These are phyloP conservation scores for Drosophila sucinea DNA, from an alignment of 1,140 invertebrate genomes.

Conservation along the genomic window DNA sequence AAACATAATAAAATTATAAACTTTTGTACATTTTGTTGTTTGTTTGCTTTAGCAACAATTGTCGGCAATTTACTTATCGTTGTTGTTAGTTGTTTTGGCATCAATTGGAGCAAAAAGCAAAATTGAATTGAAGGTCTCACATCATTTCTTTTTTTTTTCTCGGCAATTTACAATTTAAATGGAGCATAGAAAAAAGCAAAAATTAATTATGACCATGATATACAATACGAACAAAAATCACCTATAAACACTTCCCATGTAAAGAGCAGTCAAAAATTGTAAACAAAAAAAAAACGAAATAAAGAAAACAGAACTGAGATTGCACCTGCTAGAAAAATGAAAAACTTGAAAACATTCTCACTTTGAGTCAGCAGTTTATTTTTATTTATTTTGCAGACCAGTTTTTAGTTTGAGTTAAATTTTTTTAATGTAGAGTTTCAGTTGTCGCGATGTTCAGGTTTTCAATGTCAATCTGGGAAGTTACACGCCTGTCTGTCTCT, in stretches of 20 bases:
- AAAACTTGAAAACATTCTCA: slow-evolving; percentile 16
- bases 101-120: slow-evolving; percentile 27
- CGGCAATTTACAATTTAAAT: slow-evolving; percentile 52
- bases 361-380: slow-evolving; percentile 17
- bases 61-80: slow-evolving; percentile 63
- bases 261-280: slow-evolving; percentile 11
- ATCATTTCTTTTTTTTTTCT: slow-evolving; percentile 25
- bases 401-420: slow-evolving; percentile 31
- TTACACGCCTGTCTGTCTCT: slow-evolving; percentile 52
- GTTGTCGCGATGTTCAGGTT: slow-evolving; percentile 33
- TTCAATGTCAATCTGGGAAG: slow-evolving; percentile 70
- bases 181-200: slow-evolving; percentile 29
- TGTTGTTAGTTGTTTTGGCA: slow-evolving; percentile 43
- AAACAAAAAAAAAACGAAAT: neutral
- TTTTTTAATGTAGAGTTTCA: slow-evolving; percentile 42
- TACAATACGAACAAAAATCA: neutral
- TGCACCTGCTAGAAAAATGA: slow-evolving; percentile 13
- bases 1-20: slow-evolving; percentile 15
- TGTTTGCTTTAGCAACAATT: slow-evolving; percentile 57
- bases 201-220: slow-evolving; percentile 17
- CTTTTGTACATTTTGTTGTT: slow-evolving; percentile 34
- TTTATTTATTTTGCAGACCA: slow-evolving; percentile 49
- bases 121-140: slow-evolving; percentile 33
- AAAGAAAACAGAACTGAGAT: slow-evolving; percentile 4
- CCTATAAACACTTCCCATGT: neutral